Evolutionary conservation across 2,888 invertebrate genomes (phyloP).

Genomic region (Holacanthella duospinosa): DNA sequence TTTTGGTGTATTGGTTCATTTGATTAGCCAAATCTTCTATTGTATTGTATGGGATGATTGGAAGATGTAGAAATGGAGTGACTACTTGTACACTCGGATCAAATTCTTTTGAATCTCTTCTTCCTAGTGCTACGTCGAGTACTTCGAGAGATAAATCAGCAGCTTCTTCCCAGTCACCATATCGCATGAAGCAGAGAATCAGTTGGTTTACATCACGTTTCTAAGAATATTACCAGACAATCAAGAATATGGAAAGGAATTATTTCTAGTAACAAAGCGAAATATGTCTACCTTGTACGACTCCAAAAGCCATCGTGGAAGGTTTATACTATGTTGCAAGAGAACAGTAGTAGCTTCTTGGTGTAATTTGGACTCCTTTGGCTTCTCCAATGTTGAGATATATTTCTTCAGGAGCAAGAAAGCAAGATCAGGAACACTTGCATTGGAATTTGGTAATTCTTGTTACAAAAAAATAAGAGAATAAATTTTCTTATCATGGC

Average conservation of each 20-base stretch:
- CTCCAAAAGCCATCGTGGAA: slow-evolving; percentile 33
- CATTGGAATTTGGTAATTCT: slow-evolving; percentile 30
- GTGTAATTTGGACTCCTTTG: slow-evolving; percentile 26
- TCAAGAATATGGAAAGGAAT: neutral
- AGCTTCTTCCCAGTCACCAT: slow-evolving; percentile 32
- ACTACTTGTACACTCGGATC: slow-evolving; percentile 29
- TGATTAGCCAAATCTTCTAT: slow-evolving; percentile 28
- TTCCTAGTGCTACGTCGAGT: slow-evolving; percentile 33
- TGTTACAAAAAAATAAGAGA: slow-evolving; percentile 4
- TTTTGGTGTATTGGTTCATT: slow-evolving; percentile 15
- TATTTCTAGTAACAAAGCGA: too few relatives aligned
- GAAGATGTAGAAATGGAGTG: slow-evolving; percentile 25
- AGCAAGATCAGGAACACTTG: slow-evolving; percentile 25
- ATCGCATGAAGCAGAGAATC: slow-evolving; percentile 29
- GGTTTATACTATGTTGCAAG: slow-evolving; percentile 17
- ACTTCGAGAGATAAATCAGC: slow-evolving; percentile 24
- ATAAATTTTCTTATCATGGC: neutral
- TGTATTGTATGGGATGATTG: slow-evolving; percentile 28
- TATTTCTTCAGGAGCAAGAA: slow-evolving; percentile 31
- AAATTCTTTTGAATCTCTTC: slow-evolving; percentile 25
- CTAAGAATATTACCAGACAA: slow-evolving; percentile 17
- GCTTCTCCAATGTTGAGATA: slow-evolving; percentile 21
- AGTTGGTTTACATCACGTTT: slow-evolving; percentile 28
- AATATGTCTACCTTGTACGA: slow-evolving; percentile 29
- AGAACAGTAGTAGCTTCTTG: slow-evolving; percentile 26